Evolutionary conservation across 2,888 invertebrate genomes (phyloP), one percentile per base, ranked within the genome.

Genomic region (Apodemia duryi): DNA sequence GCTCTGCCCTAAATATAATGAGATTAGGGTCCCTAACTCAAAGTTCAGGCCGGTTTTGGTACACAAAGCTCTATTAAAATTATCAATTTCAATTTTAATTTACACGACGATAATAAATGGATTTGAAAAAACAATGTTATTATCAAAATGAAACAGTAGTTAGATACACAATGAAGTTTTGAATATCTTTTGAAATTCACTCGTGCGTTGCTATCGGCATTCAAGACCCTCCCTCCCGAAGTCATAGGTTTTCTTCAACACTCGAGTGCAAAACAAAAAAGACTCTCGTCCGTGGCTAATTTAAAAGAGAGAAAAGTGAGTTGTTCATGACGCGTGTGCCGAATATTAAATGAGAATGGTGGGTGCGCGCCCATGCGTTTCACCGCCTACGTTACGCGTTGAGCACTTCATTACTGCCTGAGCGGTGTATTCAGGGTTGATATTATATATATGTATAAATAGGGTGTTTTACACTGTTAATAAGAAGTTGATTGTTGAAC

Each of bases 231-330:
- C 68, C 69, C 82, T 76, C 68, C 69, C 72, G 70, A 71, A 70
- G 73, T 73, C 75, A 76, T 80, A 83, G 80, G 75, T 78, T 79
- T 75, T 78, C 78, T 77, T 75, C 70, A 43, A 52, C 29, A 38
- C 63, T 63, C 76, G 77, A 75, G 70, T 73, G 77, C 83, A 83
- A 89, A 89, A 89, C 89, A 91, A 90, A 87, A 86, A 88, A 81
- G 81, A 89, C 85, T 83, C 81, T 86, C 85, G 86, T 79, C 87
- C 86, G 86, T 85, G 77, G 89, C 88, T 91, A 91, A 91, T 91
- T 91, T 88, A 81, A 88, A 91, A 89, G 87, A 89, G 90, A 89
- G 90, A 86, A 88, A 89, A 90, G 89, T 86, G 88, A 88, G 85
- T 82, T 81, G 77, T 74, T 76, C 74, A 79, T 71, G 78, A 77